These are phyloP conservation scores for Cyphomyrmex costatus DNA, from an alignment of 1,140 invertebrate genomes.

Conservation along the genomic window DNA sequence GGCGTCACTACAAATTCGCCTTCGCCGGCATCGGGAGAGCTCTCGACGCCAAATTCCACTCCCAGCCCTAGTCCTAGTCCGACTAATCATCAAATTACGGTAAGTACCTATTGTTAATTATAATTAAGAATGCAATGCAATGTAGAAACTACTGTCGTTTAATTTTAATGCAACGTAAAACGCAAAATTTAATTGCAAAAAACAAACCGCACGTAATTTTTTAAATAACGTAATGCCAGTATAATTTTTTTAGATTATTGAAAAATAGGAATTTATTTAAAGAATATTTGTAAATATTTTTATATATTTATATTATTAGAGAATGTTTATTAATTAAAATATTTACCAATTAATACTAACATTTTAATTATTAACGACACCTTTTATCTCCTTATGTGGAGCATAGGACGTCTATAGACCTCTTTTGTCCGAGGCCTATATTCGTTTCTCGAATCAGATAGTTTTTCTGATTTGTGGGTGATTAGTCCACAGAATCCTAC, in stretches of 20 bases:
- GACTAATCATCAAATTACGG: conserved; percentile 82
- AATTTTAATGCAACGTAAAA: neutral
- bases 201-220: neutral
- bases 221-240: neutral
- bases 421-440: no score
- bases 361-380: neutral
- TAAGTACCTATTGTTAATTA: conserved; percentile 70
- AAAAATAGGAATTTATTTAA: neutral
- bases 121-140: neutral
- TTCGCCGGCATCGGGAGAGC: conserved; percentile 76
- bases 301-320: neutral
- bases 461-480: no score
- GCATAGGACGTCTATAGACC: no score
- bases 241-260: neutral
- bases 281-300: neutral
- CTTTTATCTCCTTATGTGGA: no score
- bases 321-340: neutral
- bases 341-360: neutral
- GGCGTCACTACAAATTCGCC: conserved; percentile 74
- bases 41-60: conserved; percentile 83
- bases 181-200: neutral
- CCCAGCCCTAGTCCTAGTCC: conserved; percentile 84
- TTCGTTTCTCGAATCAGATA: no score
- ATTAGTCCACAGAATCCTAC: no score
- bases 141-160: neutral